Conservation (phyloP, 2,888 invertebrate species). For the Acanthopleura granulata region DNA sequence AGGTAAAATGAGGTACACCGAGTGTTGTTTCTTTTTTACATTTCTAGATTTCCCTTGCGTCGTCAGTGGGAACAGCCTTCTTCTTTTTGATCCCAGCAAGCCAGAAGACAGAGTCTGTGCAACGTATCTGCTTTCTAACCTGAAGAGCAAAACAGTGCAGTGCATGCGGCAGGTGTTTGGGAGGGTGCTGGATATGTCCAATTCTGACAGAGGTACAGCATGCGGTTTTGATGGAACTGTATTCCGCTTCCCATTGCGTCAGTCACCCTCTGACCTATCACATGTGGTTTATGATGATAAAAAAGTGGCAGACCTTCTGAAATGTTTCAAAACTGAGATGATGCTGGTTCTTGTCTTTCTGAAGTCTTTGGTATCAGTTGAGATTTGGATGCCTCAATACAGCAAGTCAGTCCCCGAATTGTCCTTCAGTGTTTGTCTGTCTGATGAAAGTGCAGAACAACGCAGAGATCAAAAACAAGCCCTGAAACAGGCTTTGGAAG, state of each 20-base stretch:
- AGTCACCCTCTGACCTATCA: constrained; percentile 47
- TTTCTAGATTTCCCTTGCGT: constrained; percentile 57
- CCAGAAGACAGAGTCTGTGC: background rate
- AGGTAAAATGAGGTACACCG: too few relatives aligned
- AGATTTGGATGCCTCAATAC: constrained; percentile 30
- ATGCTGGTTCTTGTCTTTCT: constrained; percentile 58
- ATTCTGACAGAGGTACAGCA: too few relatives aligned
- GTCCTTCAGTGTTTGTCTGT: background rate
- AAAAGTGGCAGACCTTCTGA: constrained; percentile 45
- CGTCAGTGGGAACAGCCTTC: constrained; percentile 53
- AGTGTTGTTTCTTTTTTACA: constrained; percentile 12
- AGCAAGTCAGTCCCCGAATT: too few relatives aligned
- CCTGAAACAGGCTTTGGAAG: background rate
- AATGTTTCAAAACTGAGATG: constrained; percentile 50
- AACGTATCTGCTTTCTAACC: too few relatives aligned
- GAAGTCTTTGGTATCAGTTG: constrained; percentile 49
- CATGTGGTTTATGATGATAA: constrained; percentile 41
- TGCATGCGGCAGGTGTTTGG: constrained; percentile 7
- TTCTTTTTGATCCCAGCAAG: constrained; percentile 53
- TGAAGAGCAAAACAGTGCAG: too few relatives aligned
- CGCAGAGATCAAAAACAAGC: background rate
- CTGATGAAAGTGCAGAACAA: background rate
- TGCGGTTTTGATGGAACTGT: constrained; percentile 44
- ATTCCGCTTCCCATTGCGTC: constrained; percentile 62
- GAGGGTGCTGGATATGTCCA: constrained; percentile 24